phyloP scores from a whole-genome alignment of 2,888 invertebrate species.

The Patella ulyssiponensis region DNA sequence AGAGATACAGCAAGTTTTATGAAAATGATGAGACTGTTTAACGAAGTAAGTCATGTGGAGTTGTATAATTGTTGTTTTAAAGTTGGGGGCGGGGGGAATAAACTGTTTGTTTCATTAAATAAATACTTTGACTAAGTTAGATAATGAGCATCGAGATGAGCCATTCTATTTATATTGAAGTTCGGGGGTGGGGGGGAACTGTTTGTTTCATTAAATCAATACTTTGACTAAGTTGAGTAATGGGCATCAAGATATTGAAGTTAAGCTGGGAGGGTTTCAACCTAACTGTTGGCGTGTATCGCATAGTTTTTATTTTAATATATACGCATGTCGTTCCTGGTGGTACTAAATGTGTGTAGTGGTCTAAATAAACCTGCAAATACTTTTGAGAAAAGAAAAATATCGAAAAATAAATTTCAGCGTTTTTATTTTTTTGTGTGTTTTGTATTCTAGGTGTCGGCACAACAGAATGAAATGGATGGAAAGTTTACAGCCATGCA shows the following conservation, averaged over 20 bases:
- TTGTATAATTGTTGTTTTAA: too few relatives aligned
- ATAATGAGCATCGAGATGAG: too few relatives aligned
- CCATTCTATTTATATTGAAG: too few relatives aligned
- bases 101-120: too few relatives aligned
- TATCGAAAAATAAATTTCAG: background rate
- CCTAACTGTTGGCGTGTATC: too few relatives aligned
- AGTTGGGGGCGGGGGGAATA: too few relatives aligned
- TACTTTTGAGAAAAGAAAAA: background rate
- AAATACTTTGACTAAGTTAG: too few relatives aligned
- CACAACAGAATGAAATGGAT: conserved; percentile 71
- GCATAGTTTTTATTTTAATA: background rate
- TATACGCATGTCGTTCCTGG: background rate
- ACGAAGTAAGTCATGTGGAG: conserved; percentile 58
- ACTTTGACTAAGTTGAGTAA: too few relatives aligned
- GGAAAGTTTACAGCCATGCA: conserved; percentile 71
- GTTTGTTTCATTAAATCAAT: too few relatives aligned
- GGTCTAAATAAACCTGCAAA: background rate
- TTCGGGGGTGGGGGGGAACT: too few relatives aligned
- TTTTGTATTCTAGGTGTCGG: conserved; percentile 62
- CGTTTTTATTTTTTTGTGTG: background rate
- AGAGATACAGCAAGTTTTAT: conserved; percentile 71
- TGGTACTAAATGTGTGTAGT: background rate
- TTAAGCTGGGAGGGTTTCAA: too few relatives aligned
- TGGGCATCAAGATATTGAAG: too few relatives aligned
- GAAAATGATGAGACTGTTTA: conserved; percentile 72